Conservation (phyloP, 2,113 vertebrate species). For the Cheilinus undulatus region DNA sequence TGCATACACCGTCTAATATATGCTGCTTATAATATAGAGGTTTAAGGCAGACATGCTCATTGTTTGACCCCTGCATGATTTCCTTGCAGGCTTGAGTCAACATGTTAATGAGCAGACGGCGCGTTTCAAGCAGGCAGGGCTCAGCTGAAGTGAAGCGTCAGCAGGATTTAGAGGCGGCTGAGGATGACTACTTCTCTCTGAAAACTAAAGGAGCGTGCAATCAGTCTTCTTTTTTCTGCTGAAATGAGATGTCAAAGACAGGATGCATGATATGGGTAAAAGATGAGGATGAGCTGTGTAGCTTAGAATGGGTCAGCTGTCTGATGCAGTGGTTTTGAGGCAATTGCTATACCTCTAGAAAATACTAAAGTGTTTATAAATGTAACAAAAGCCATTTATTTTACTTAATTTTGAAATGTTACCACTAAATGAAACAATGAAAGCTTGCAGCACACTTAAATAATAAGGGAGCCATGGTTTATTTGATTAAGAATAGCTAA, state of each 20-base stretch:
- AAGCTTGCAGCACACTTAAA: background rate
- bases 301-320: slow-evolving; percentile 10
- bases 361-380: slow-evolving; percentile 8
- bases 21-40: slow-evolving; percentile 27
- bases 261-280: slow-evolving; percentile 15
- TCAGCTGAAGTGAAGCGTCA: slow-evolving; percentile 48
- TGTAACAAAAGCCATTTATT: background rate
- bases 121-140: slow-evolving; percentile 33
- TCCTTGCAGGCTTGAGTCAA: slow-evolving; percentile 49
- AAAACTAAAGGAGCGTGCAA: slow-evolving; percentile 40
- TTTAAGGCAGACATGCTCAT: slow-evolving; percentile 35
- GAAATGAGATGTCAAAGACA: slow-evolving; percentile 39
- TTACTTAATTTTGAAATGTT: background rate
- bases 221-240: slow-evolving; percentile 25
- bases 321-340: slow-evolving; percentile 2
- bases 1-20: slow-evolving; percentile 26
- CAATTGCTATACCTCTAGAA: background rate
- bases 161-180: slow-evolving; percentile 24
- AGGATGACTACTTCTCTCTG: slow-evolving; percentile 18
- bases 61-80: slow-evolving; percentile 43
- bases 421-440: background rate
- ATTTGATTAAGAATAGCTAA: slow-evolving; percentile 21
- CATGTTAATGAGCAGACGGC: slow-evolving; percentile 36
- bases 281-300: slow-evolving; percentile 4
- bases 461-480: slow-evolving; percentile 12